These are phyloP conservation scores for Chloroclystis v-ata DNA, from an alignment of 2,888 invertebrate genomes.

Conservation along the genomic window DNA sequence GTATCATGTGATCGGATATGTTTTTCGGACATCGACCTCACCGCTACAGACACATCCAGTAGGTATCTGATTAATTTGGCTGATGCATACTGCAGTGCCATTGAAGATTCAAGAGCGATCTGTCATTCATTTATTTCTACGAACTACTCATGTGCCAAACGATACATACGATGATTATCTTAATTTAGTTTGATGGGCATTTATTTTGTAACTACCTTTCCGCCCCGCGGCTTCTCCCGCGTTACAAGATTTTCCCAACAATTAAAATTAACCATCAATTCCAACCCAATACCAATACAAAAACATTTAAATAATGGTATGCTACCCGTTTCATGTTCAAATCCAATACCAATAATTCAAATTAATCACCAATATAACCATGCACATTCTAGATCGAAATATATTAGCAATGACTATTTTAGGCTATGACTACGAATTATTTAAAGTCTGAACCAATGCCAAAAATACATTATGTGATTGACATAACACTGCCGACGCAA, in stretches of 20 bases:
- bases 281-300: too few relatives aligned
- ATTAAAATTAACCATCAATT: too few relatives aligned
- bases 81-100: not conserved
- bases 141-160: constrained; percentile 8
- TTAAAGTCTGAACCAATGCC: constrained; percentile 13
- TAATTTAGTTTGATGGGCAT: too few relatives aligned
- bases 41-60: not conserved
- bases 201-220: too few relatives aligned
- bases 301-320: too few relatives aligned
- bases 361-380: too few relatives aligned
- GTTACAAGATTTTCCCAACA: too few relatives aligned
- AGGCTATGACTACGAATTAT: constrained; percentile 14
- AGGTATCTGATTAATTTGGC: not conserved
- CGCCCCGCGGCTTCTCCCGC: too few relatives aligned
- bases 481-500: not conserved
- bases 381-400: not conserved
- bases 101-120: constrained; percentile 1
- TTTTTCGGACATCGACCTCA: not conserved
- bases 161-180: too few relatives aligned
- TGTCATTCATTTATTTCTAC: constrained; percentile 7
- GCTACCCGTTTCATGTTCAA: too few relatives aligned
- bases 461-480: constrained; percentile 11
- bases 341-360: too few relatives aligned
- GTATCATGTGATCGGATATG: too few relatives aligned
- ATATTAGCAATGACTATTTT: constrained; percentile 13